Conservation (phyloP, 2,113 vertebrate species). For the Labeo catla region DNA sequence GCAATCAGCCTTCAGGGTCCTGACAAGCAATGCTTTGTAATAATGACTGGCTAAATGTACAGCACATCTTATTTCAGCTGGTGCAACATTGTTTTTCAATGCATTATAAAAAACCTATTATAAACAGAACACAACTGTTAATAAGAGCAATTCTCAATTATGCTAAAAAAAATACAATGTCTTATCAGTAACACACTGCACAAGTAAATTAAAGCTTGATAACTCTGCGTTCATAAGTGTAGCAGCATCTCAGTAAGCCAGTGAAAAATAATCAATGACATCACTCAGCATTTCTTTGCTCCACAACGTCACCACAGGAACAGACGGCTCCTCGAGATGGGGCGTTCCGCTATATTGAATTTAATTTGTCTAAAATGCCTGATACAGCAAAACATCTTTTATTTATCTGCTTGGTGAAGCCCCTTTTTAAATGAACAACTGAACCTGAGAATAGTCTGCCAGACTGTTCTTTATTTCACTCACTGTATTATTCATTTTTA, state of each 20-base stretch:
- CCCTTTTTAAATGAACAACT: conserved; percentile 62
- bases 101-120: neutral
- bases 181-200: neutral
- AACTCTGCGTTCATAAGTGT: neutral
- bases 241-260: neutral
- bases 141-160: neutral
- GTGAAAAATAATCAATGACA: neutral
- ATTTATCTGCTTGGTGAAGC: conserved; percentile 64
- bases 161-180: neutral
- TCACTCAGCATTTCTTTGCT: conserved; percentile 22
- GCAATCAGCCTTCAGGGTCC: neutral
- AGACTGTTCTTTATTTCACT: conserved; percentile 39
- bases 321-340: conserved; percentile 34
- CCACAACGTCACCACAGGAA: conserved; percentile 8
- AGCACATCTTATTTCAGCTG: neutral
- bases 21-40: neutral
- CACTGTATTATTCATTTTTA: conserved; percentile 52
- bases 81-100: neutral
- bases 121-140: neutral
- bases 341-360: conserved; percentile 63
- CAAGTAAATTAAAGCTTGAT: neutral
- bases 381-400: conserved; percentile 67
- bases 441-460: conserved; percentile 59
- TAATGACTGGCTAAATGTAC: neutral
- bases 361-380: conserved; percentile 65